Evolutionary conservation across 2,888 invertebrate species (phyloP).

Genomic region (Formica aserva): DNA sequence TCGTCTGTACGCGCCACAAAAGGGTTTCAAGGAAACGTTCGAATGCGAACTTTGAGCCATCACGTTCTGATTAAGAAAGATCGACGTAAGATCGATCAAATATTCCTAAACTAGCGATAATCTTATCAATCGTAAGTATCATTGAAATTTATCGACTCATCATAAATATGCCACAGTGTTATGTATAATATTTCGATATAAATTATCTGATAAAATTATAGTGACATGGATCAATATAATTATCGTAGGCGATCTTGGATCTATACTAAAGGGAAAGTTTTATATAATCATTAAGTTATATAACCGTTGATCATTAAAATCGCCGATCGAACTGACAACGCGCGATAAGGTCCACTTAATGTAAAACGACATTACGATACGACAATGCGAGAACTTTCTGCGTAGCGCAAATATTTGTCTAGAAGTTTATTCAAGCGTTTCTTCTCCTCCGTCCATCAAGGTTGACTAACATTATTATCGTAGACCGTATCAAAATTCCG

Average conservation of each 20-base stretch:
- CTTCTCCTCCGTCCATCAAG: slow-evolving; percentile 19
- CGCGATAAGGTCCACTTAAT: slow-evolving; percentile 27
- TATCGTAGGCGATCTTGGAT: not conserved
- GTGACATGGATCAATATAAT: slow-evolving; percentile 1
- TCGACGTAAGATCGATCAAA: not conserved
- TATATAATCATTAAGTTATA: not conserved
- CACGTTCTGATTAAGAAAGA: not conserved
- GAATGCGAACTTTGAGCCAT: not conserved
- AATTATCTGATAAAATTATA: not conserved
- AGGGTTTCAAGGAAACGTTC: slow-evolving; percentile 9
- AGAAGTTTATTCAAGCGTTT: slow-evolving; percentile 45
- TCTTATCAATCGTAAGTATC: not conserved
- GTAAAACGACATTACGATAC: slow-evolving; percentile 17
- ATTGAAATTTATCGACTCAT: not conserved
- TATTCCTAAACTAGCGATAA: not conserved
- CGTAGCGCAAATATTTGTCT: slow-evolving; percentile 43
- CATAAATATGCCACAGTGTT: not conserved
- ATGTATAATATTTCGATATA: not conserved
- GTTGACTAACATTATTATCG: slow-evolving; percentile 40
- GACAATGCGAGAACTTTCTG: slow-evolving; percentile 26
- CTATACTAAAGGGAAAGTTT: not conserved
- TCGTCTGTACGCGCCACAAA: not conserved
- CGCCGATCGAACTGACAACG: slow-evolving; percentile 1
- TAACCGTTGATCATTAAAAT: slow-evolving; percentile 2
- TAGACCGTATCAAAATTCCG: slow-evolving; percentile 24